Evolutionary conservation across 2,797 vertebrate species (phyloP).

Genomic region (Zalophus californianus): DNA sequence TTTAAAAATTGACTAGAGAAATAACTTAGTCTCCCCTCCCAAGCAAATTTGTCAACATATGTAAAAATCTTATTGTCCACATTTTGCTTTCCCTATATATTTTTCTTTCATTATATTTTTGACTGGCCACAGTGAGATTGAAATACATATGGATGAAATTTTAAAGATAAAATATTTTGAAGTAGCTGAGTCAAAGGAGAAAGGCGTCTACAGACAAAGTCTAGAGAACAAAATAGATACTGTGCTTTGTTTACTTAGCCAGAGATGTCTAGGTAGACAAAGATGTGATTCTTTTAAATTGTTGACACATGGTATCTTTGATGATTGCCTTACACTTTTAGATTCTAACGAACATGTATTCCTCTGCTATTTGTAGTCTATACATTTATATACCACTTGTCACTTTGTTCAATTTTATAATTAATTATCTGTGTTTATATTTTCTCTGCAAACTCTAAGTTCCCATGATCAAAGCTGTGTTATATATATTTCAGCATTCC

Average conservation of each 20-base stretch:
- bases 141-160: background rate
- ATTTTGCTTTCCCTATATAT: background rate
- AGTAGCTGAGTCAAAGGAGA: background rate
- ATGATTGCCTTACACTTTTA: background rate
- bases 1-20: background rate
- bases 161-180: constrained; percentile 40
- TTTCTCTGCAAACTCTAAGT: background rate
- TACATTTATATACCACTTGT: background rate
- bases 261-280: background rate
- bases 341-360: background rate
- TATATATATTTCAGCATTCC: background rate
- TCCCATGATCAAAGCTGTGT: background rate
- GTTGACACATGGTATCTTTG: background rate
- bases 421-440: background rate
- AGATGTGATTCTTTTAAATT: background rate
- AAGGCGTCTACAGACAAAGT: background rate
- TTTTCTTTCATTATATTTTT: background rate
- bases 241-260: background rate
- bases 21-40: background rate
- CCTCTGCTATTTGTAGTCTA: background rate
- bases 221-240: background rate
- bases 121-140: background rate
- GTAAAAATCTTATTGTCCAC: background rate
- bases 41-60: background rate
- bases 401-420: background rate